A percentile compares a stretch with the other conserved stretches of the same genome.
Evolutionary conservation across 2,888 invertebrate species (phyloP).

Genomic region (Pachydiplax longipennis): DNA sequence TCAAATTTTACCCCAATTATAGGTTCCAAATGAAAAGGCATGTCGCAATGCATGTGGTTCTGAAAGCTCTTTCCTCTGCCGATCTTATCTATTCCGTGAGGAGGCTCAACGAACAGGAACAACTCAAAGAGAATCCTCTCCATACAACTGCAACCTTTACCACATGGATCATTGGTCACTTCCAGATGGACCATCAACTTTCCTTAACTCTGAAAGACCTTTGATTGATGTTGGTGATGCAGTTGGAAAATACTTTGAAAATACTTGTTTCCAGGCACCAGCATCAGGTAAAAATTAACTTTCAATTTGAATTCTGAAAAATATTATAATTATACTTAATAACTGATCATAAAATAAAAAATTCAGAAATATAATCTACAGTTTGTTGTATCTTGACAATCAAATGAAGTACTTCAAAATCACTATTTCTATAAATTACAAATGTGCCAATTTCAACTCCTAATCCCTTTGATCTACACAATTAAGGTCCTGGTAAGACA

Average conservation of each 20-base stretch:
- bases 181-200: constrained; percentile 91
- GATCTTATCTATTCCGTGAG: constrained; percentile 78
- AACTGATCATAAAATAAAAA: background rate
- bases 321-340: background rate
- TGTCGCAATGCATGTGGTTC: constrained; percentile 90
- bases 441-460: too few species aligned
- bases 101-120: constrained; percentile 67
- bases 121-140: constrained; percentile 53
- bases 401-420: too few species aligned
- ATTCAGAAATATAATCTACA: background rate
- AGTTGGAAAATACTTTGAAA: constrained; percentile 89
- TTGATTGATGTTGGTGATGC: constrained; percentile 90
- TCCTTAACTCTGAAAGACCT: constrained; percentile 87
- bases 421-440: too few species aligned
- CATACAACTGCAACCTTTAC: constrained; percentile 91
- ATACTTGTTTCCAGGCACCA: constrained; percentile 77
- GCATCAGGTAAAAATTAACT: background rate
- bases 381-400: too few species aligned
- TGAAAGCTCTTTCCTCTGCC: constrained; percentile 90
- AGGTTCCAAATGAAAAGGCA: constrained; percentile 87
- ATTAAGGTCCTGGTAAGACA: background rate
- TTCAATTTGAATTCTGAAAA: background rate
- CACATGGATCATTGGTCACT: constrained; percentile 91
- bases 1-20: constrained; percentile 28
- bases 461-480: too few species aligned